Conservation (phyloP, 1,140 invertebrate species). For the Eumeta japonica region DNA sequence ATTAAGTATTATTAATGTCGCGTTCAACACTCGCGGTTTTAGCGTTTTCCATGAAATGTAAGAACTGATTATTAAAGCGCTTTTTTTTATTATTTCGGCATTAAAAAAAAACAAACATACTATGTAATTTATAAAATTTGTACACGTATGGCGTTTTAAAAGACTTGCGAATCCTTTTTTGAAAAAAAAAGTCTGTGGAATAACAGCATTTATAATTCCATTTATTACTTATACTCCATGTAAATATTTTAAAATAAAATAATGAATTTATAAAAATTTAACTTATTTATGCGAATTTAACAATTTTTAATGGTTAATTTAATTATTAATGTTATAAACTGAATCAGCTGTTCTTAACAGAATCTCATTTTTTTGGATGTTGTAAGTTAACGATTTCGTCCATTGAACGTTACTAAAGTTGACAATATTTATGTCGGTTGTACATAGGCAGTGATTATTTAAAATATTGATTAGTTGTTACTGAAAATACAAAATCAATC, state of each 20-base stretch:
- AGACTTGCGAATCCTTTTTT: no score
- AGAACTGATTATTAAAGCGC: no score
- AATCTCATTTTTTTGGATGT: slow-evolving; percentile 49
- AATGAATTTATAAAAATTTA: slow-evolving; percentile 35
- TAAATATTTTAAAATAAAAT: slow-evolving; percentile 46
- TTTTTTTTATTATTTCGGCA: no score
- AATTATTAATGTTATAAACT: slow-evolving; percentile 39
- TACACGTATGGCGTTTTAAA: no score
- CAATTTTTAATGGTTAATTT: slow-evolving; percentile 47
- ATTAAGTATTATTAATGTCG: no score
- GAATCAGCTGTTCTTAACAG: slow-evolving; percentile 50
- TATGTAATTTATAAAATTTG: no score
- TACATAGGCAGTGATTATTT: slow-evolving; percentile 49
- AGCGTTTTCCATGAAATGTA: no score
- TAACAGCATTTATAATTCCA: no score
- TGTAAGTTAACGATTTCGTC: slow-evolving; percentile 42
- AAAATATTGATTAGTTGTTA: slow-evolving; percentile 56
- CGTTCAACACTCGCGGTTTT: no score
- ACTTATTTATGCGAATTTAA: slow-evolving; percentile 54
- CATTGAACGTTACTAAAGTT: slow-evolving; percentile 36
- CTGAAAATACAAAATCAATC: slow-evolving; percentile 53
- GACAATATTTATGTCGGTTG: slow-evolving; percentile 40
- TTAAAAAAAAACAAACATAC: no score
- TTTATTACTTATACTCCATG: no score
- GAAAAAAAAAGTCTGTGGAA: no score